Percentiles rank a stretch among this genome's conserved stretches.
Evolutionary conservation across 2,797 vertebrate genomes (phyloP).

Genomic region (Chaenodraco wilsoni): DNA sequence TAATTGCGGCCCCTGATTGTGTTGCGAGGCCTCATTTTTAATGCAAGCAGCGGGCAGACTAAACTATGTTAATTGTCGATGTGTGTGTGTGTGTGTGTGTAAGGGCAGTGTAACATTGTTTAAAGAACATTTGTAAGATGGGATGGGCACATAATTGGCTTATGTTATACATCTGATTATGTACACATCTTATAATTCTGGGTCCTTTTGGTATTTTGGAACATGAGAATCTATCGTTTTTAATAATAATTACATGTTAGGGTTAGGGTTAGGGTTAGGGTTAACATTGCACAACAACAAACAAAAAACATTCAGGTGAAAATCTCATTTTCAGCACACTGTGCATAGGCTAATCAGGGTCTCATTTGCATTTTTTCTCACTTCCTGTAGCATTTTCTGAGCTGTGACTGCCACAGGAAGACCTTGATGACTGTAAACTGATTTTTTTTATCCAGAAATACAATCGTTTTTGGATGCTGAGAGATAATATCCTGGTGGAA

Average conservation of each 20-base stretch:
- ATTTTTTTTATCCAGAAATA: neutral
- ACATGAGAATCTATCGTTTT: neutral
- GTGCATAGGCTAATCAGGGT: conserved; percentile 21
- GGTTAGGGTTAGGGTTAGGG: neutral
- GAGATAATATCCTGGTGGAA: neutral
- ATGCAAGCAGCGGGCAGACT: conserved; percentile 58
- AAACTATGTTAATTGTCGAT: conserved; percentile 42
- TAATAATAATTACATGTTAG: conserved; percentile 1
- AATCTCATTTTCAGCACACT: neutral
- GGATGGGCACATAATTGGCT: too few relatives aligned
- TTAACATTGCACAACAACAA: neutral
- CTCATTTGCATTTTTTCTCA: conserved; percentile 24
- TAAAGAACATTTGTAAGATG: neutral
- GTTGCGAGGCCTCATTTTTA: conserved; percentile 67
- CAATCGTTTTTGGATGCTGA: neutral
- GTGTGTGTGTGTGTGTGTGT: accelerated
- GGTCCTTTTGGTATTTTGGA: neutral
- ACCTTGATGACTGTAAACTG: conserved; percentile 29
- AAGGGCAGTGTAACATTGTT: conserved; percentile 9
- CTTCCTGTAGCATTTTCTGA: conserved; percentile 12
- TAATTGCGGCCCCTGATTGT: conserved; percentile 76
- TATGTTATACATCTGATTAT: neutral
- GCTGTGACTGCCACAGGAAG: conserved; percentile 22
- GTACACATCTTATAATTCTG: neutral
- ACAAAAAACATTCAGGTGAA: neutral